Evolutionary conservation across 2,888 invertebrate genomes (phyloP).

Genomic region (Zootermopsis nevadensis): DNA sequence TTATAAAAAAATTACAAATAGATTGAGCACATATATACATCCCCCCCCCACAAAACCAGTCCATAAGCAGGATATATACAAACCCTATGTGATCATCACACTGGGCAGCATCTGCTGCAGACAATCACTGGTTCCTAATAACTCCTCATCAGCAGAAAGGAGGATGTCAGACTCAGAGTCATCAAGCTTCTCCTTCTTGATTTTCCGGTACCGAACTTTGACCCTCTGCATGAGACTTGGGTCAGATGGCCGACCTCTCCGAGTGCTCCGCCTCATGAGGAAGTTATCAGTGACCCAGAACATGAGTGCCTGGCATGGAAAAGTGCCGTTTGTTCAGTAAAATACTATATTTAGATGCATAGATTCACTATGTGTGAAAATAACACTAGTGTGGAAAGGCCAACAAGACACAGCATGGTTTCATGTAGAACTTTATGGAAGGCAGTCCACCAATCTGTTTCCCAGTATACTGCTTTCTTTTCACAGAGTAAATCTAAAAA

Average conservation of each 20-base stretch:
- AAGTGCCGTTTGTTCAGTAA: too few species aligned
- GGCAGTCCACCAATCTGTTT: too few species aligned
- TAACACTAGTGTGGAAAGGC: too few species aligned
- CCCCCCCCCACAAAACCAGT: neutral
- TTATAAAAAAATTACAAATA: constrained; percentile 36
- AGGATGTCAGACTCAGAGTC: constrained; percentile 72
- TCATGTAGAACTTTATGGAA: too few species aligned
- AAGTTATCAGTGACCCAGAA: constrained; percentile 90
- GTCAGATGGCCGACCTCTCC: constrained; percentile 54
- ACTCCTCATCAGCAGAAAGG: constrained; percentile 67
- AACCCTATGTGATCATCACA: constrained; percentile 39
- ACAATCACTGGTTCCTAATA: constrained; percentile 65
- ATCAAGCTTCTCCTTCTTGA: constrained; percentile 66
- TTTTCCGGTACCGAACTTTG: constrained; percentile 70
- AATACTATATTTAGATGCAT: too few species aligned
- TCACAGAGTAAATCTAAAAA: too few species aligned
- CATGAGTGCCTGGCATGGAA: constrained; percentile 74
- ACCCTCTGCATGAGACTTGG: constrained; percentile 61
- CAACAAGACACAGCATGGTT: too few species aligned
- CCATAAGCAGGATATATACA: neutral
- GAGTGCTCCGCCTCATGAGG: constrained; percentile 71
- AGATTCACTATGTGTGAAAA: too few species aligned
- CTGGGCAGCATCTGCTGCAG: constrained; percentile 45
- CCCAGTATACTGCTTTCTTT: too few species aligned
- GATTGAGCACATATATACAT: constrained; percentile 17